Conservation (phyloP, 2,113 vertebrate species). For the Dicrurus megarhynchus region DNA sequence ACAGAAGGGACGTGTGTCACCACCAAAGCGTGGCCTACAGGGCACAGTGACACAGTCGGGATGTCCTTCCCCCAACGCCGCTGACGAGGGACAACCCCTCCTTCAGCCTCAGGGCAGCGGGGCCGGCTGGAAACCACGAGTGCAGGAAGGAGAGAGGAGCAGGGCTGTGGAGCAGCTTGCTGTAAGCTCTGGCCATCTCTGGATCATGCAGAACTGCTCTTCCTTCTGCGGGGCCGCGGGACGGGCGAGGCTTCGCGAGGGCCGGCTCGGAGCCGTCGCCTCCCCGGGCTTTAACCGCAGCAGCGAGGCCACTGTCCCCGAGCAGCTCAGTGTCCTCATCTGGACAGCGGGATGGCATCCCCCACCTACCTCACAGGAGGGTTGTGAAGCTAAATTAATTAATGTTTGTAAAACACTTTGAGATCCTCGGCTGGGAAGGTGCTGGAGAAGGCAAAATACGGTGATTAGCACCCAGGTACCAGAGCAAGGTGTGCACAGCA, state of each 20-base stretch:
- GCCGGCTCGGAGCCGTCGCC: not conserved
- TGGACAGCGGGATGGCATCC: slow-evolving; percentile 46
- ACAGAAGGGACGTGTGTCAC: not conserved
- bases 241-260: not conserved
- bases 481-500: slow-evolving; percentile 24
- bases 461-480: slow-evolving; percentile 64
- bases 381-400: slow-evolving; percentile 67
- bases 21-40: not conserved
- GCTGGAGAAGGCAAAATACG: slow-evolving; percentile 68
- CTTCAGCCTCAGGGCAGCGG: not conserved
- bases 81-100: not conserved
- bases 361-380: slow-evolving; percentile 66
- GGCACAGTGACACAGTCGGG: not conserved
- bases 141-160: slow-evolving; percentile 30
- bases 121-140: not conserved
- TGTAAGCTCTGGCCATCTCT: slow-evolving; percentile 49
- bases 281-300: slow-evolving; percentile 21
- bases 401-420: slow-evolving; percentile 69
- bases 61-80: not conserved
- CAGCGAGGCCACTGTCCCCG: slow-evolving; percentile 12
- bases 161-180: slow-evolving; percentile 27
- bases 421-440: slow-evolving; percentile 66
- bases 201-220: slow-evolving; percentile 49
- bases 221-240: not conserved
- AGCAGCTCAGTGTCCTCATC: slow-evolving; percentile 43